Evolutionary conservation across 1,140 invertebrate genomes (phyloP).

Genomic region (Coenobita brevimanus): DNA sequence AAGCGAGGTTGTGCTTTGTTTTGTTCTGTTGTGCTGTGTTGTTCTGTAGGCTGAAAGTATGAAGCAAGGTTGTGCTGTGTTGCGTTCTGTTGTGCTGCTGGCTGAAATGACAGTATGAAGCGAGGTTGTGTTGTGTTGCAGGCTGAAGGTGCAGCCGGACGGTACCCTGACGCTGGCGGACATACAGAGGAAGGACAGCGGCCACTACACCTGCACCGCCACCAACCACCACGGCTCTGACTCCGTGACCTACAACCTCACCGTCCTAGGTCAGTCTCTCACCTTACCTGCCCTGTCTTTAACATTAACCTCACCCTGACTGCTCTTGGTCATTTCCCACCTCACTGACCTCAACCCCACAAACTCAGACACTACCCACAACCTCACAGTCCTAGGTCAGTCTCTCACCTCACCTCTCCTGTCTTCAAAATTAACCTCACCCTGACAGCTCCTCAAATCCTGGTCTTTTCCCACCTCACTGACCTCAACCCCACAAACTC

Average conservation of each 20-base stretch:
- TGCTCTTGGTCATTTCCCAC: no score
- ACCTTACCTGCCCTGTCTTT: no score
- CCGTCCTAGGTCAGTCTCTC: no score
- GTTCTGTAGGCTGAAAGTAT: conserved; percentile 70
- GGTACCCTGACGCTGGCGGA: conserved; percentile 82
- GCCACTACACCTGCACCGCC: conserved; percentile 76
- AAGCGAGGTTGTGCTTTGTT: neutral
- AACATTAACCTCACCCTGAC: no score
- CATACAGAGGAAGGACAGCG: conserved; percentile 76
- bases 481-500: no score
- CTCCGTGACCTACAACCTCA: conserved; percentile 73
- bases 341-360: no score
- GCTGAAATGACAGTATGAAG: neutral
- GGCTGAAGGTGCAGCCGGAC: conserved; percentile 75
- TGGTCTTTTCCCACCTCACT: no score
- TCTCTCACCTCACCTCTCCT: no score
- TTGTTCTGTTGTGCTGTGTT: neutral
- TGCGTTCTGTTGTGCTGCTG: neutral
- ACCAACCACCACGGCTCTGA: conserved; percentile 74
- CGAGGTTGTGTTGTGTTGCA: neutral
- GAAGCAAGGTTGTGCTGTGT: neutral
- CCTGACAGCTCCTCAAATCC: no score
- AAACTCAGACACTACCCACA: no score
- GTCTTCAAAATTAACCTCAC: no score
- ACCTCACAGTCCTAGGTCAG: conserved; percentile 75